phyloP scores from a whole-genome alignment of 2,113 vertebrate genomes.

The Prolemur simus region DNA sequence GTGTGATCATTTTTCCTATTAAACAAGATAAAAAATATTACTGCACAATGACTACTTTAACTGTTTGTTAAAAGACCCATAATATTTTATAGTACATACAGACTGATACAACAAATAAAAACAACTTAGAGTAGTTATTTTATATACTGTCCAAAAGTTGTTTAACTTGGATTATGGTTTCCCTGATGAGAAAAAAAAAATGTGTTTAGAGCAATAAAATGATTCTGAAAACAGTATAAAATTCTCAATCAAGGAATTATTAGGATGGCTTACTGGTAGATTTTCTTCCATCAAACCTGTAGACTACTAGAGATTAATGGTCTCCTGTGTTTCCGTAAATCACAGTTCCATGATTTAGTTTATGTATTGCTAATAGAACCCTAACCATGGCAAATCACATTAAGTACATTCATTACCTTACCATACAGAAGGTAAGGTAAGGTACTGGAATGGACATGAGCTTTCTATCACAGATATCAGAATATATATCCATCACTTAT shows the following conservation, averaged over 20 bases:
- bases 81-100: neutral
- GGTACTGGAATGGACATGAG: neutral
- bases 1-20: neutral
- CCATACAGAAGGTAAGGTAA: neutral
- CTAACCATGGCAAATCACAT: neutral
- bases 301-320: neutral
- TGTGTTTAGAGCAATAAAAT: neutral
- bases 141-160: neutral
- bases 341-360: neutral
- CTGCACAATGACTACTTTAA: conserved; percentile 2
- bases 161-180: neutral
- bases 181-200: neutral
- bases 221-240: neutral
- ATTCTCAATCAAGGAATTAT: neutral
- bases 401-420: neutral
- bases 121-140: neutral
- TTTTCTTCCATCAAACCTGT: neutral
- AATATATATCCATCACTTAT: neutral
- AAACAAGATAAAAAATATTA: conserved; percentile 1
- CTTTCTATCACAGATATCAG: neutral
- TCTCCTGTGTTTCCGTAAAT: neutral
- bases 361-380: neutral
- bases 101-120: neutral
- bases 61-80: neutral
- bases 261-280: neutral